Percentiles rank a stretch among this genome's conserved stretches.
phyloP scores from a whole-genome alignment of 2,888 invertebrate genomes.

The Papilio demoleus region DNA sequence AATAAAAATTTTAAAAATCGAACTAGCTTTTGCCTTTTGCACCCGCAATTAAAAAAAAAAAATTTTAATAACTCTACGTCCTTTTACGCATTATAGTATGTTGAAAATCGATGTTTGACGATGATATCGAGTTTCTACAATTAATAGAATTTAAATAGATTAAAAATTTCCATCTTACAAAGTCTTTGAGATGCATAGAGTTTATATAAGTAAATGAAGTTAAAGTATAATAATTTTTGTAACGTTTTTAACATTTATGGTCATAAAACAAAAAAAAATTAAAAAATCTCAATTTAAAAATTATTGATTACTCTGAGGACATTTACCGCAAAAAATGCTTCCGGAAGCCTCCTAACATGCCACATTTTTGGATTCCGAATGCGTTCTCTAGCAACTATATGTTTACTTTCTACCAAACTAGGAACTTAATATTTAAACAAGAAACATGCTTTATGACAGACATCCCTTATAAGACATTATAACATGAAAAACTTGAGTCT shows the following conservation, averaged over 20 bases:
- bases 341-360: too few species aligned
- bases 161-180: not conserved
- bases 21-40: too few species aligned
- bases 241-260: too few species aligned
- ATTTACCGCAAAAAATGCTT: too few species aligned
- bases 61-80: conserved; percentile 37
- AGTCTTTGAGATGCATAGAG: not conserved
- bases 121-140: not conserved
- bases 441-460: not conserved
- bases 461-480: not conserved
- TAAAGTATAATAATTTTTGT: too few species aligned
- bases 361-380: too few species aligned
- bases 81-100: conserved; percentile 48
- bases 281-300: too few species aligned
- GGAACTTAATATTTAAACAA: not conserved
- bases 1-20: too few species aligned
- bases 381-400: too few species aligned
- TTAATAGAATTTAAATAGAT: not conserved
- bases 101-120: conserved; percentile 42
- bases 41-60: too few species aligned
- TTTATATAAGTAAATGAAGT: not conserved
- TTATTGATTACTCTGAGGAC: too few species aligned
- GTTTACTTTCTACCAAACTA: not conserved
- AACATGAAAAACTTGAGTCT: not conserved
- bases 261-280: too few species aligned